A percentile compares a stretch with the other conserved stretches of the same genome.
Conservation (phyloP, 2,888 invertebrate species). For the Chrysolina oricalcia region DNA sequence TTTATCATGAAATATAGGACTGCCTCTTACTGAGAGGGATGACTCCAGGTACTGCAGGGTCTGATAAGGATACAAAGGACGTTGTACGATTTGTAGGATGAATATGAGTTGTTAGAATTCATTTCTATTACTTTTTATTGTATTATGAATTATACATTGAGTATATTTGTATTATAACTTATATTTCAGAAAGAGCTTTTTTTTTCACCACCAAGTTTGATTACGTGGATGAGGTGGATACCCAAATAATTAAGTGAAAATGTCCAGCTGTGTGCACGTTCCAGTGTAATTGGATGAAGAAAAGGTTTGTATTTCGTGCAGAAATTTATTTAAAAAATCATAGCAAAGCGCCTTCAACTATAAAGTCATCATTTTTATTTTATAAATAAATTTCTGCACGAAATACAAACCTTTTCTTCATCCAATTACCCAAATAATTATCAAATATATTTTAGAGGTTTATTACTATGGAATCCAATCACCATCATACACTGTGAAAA, state of each 20-base stretch:
- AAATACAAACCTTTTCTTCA: too few relatives aligned
- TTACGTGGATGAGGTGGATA: background rate
- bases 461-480: background rate
- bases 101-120: slow-evolving; percentile 31
- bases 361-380: too few relatives aligned
- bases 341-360: too few relatives aligned
- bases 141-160: slow-evolving; percentile 39
- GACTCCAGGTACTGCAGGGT: background rate
- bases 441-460: too few relatives aligned
- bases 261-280: too few relatives aligned
- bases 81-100: slow-evolving; percentile 36
- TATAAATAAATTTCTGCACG: too few relatives aligned
- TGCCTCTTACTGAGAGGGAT: background rate
- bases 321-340: too few relatives aligned
- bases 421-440: too few relatives aligned
- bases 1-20: background rate
- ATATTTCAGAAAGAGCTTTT: slow-evolving; percentile 39
- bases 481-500: too few relatives aligned
- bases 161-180: slow-evolving; percentile 42
- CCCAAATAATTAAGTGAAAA: too few relatives aligned
- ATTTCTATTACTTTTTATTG: slow-evolving; percentile 30
- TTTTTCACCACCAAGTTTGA: background rate
- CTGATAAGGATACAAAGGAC: background rate
- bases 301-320: too few relatives aligned
- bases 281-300: too few relatives aligned